A percentile compares a stretch with the other conserved stretches of the same genome.
These are phyloP conservation scores for Dendrocincla fuliginosa DNA, from an alignment of 2,797 vertebrate species.

Conservation along the genomic window DNA sequence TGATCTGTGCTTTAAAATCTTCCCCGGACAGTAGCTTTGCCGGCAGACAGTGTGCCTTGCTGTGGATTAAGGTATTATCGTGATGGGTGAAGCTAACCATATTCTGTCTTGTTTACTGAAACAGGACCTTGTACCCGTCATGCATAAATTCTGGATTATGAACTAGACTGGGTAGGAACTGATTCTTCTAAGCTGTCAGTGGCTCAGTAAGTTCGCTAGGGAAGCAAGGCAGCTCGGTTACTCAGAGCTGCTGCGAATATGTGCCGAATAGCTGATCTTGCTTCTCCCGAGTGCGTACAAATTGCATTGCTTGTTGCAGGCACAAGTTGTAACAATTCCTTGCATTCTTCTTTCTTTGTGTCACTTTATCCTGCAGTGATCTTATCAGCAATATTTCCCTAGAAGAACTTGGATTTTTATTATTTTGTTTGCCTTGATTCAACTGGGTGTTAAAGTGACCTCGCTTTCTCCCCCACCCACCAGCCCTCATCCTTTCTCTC, in stretches of 20 bases:
- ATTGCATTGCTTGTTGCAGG: background rate
- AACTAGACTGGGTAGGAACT: conserved; percentile 15
- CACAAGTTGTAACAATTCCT: conserved; percentile 40
- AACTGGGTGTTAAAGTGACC: conserved; percentile 11
- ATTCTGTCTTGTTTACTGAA: conserved; percentile 45
- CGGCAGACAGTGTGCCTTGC: conserved; percentile 7
- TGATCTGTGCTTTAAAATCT: background rate
- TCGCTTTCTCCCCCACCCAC: conserved; percentile 56
- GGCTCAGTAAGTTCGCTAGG: background rate
- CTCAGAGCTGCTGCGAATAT: background rate
- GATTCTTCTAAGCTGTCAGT: conserved; percentile 26
- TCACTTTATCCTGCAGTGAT: background rate
- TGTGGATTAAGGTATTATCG: background rate
- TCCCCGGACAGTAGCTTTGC: background rate
- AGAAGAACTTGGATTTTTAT: conserved; percentile 8
- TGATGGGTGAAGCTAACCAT: conserved; percentile 2
- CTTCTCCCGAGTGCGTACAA: background rate
- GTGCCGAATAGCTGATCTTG: background rate
- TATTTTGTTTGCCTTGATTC: conserved; percentile 46
- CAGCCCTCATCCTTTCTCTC: background rate
- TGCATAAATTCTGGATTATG: conserved; percentile 33
- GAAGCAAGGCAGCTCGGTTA: background rate
- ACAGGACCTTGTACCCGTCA: background rate
- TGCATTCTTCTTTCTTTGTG: conserved; percentile 31
- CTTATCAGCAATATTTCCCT: conserved; percentile 19